These are phyloP conservation scores for Channallabes apus DNA, from an alignment of 2,797 vertebrate species.

Conservation along the genomic window DNA sequence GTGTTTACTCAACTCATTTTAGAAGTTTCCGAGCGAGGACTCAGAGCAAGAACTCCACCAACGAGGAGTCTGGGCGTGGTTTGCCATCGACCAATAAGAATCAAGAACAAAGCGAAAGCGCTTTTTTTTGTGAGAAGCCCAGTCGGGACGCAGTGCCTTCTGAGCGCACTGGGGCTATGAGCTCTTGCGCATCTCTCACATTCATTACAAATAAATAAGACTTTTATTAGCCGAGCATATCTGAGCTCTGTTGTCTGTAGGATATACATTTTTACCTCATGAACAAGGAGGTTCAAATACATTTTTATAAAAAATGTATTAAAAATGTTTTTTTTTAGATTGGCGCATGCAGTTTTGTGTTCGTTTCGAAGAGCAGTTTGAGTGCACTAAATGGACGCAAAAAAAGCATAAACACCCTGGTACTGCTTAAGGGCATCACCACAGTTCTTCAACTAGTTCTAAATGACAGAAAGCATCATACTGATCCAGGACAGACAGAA, in stretches of 20 bases:
- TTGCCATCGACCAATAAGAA: constrained; percentile 69
- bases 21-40: constrained; percentile 65
- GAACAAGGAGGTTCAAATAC: neutral
- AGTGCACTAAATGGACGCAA: neutral
- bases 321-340: no score
- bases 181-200: neutral
- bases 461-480: neutral
- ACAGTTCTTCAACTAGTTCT: neutral
- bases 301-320: no score
- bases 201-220: constrained; percentile 2
- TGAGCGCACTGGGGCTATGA: neutral
- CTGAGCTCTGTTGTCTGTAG: neutral
- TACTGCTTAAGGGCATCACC: neutral
- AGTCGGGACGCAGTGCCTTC: neutral
- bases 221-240: constrained; percentile 1
- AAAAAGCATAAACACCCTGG: neutral
- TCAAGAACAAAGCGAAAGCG: constrained; percentile 49
- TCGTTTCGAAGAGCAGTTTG: neutral
- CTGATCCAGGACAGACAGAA: neutral
- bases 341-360: neutral
- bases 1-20: constrained; percentile 76
- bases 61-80: constrained; percentile 74
- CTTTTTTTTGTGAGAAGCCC: constrained; percentile 18
- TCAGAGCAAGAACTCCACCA: constrained; percentile 69
- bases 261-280: neutral